phyloP scores from a whole-genome alignment of 1,140 invertebrate genomes.

The Harlomillsia oculata region DNA sequence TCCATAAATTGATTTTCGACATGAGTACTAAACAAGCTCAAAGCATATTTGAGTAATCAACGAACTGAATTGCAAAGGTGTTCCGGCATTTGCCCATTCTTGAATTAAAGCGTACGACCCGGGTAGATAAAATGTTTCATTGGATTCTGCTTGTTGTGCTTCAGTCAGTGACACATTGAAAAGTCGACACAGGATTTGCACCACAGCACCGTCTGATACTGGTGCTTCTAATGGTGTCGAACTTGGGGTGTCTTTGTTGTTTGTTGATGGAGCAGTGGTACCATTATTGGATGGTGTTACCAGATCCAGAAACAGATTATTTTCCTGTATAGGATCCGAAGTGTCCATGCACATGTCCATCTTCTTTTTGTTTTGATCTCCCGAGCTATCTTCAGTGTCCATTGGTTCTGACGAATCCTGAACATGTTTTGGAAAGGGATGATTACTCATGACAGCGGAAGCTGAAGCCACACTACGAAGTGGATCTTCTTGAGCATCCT shows the following conservation, averaged over 20 bases:
- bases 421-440: neutral
- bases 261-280: neutral
- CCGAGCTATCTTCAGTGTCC: constrained; percentile 49
- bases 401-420: constrained; percentile 15
- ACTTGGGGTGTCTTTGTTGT: neutral
- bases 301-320: neutral
- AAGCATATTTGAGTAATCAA: constrained; percentile 15
- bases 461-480: constrained; percentile 9
- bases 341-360: neutral
- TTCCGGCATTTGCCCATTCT: neutral
- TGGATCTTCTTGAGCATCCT: constrained; percentile 25
- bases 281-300: neutral
- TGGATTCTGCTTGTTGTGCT: neutral
- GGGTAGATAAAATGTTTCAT: neutral
- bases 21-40: constrained; percentile 22
- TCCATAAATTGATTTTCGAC: neutral
- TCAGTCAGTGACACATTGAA: constrained; percentile 18
- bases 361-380: constrained; percentile 44
- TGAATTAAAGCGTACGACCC: constrained; percentile 1
- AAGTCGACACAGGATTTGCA: constrained; percentile 19
- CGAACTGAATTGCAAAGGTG: constrained; percentile 8
- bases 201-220: constrained; percentile 4
- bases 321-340: neutral
- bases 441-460: constrained; percentile 7
- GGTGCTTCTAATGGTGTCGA: neutral